phyloP scores from a whole-genome alignment of 35 echinoderm and acorn worm genomes.

The Heliocidaris erythrogramma region DNA sequence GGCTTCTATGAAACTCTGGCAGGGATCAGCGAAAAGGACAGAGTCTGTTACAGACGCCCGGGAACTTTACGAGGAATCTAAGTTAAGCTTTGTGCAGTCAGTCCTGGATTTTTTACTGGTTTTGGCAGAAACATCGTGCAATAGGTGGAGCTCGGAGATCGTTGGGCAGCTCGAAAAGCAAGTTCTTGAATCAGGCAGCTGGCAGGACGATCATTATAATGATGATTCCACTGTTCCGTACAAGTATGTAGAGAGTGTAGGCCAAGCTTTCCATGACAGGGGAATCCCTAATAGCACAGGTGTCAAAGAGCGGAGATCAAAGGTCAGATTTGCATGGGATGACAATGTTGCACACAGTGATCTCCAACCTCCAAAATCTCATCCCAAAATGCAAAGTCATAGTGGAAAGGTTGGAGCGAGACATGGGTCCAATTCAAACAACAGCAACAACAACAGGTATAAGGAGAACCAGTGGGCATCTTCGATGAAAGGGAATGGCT shows the following conservation, averaged over 20 bases:
- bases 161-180: slow-evolving; percentile 9
- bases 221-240: not conserved
- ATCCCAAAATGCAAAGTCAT: too few relatives aligned
- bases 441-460: not conserved
- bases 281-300: not conserved
- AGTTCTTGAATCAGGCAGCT: not conserved
- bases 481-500: not conserved
- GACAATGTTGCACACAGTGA: not conserved
- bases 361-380: not conserved
- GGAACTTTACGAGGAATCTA: not conserved
- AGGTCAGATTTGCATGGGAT: slow-evolving; percentile 47
- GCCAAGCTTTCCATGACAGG: slow-evolving; percentile 28
- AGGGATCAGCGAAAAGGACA: not conserved
- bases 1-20: slow-evolving; percentile 43
- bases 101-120: not conserved
- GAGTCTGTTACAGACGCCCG: too few relatives aligned
- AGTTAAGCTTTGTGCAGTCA: not conserved
- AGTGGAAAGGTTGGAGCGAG: not conserved
- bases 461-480: not conserved
- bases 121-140: slow-evolving; percentile 4
- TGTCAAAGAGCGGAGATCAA: not conserved
- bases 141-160: not conserved
- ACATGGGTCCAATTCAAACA: slow-evolving; percentile 11
- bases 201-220: not conserved
- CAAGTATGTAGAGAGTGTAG: slow-evolving; percentile 23